Evolutionary conservation across 2,888 invertebrate genomes (phyloP).

Genomic region (Agrochola lota): DNA sequence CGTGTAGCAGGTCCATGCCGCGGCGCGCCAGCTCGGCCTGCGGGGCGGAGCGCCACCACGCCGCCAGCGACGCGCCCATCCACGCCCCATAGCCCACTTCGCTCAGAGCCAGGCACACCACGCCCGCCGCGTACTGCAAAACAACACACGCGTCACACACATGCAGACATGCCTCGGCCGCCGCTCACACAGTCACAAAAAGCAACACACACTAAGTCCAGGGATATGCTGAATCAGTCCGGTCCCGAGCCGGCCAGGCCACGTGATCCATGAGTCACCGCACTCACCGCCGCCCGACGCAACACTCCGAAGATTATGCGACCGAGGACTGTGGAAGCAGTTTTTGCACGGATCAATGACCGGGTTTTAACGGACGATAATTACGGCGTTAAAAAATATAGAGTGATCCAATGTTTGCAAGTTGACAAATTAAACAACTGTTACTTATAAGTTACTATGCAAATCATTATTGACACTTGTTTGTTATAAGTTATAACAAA

Average conservation of each 20-base stretch:
- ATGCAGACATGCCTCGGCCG: background rate
- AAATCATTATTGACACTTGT: no score
- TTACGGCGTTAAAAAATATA: constrained; percentile 14
- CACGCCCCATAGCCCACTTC: constrained; percentile 87
- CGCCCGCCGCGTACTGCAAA: constrained; percentile 81
- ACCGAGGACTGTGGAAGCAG: background rate
- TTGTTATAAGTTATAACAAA: no score
- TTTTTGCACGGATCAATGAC: constrained; percentile 29
- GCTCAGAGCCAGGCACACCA: constrained; percentile 82
- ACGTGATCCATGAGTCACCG: constrained; percentile 4
- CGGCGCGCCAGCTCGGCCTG: constrained; percentile 87
- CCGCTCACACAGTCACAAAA: background rate
- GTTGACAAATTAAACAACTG: background rate
- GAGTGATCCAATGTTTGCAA: background rate
- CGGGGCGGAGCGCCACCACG: constrained; percentile 86
- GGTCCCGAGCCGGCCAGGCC: background rate
- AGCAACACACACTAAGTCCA: background rate
- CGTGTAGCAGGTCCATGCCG: constrained; percentile 86
- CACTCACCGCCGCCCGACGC: background rate
- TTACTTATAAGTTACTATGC: no score
- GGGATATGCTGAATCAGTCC: background rate
- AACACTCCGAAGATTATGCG: background rate
- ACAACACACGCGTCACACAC: background rate
- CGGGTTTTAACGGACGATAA: constrained; percentile 16
- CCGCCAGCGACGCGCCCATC: constrained; percentile 85